Percentiles rank a stretch among this genome's conserved stretches.
phyloP scores from a whole-genome alignment of 2,797 vertebrate genomes.

The Thamnophis elegans region DNA sequence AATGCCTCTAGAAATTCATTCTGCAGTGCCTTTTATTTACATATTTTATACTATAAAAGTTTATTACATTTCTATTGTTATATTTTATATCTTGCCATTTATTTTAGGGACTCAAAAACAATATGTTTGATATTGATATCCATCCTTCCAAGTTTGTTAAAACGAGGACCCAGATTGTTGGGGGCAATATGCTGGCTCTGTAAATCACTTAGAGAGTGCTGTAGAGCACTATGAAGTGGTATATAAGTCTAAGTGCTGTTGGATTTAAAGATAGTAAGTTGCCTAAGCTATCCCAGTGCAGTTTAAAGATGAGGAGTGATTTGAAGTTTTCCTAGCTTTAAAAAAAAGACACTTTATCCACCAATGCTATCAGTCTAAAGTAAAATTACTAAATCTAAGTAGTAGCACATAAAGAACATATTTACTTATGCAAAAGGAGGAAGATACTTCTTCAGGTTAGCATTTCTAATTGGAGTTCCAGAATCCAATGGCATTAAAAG shows the following conservation, averaged over 20 bases:
- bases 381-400: background rate
- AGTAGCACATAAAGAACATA: background rate
- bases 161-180: background rate
- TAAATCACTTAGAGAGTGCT: background rate
- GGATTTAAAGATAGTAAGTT: background rate
- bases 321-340: background rate
- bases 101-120: background rate
- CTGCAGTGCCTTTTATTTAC: background rate
- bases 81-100: background rate
- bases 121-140: background rate
- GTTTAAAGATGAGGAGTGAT: background rate
- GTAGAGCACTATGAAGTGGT: background rate
- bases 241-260: background rate
- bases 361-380: background rate
- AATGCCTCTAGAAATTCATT: background rate
- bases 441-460: background rate
- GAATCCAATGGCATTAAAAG: background rate
- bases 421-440: background rate
- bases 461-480: background rate
- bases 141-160: background rate
- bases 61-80: background rate
- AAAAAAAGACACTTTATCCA: background rate
- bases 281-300: background rate
- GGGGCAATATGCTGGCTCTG: background rate
- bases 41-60: background rate